Evolutionary conservation across 2,888 invertebrate genomes (phyloP).

Genomic region (Amblyteles armatorius): DNA sequence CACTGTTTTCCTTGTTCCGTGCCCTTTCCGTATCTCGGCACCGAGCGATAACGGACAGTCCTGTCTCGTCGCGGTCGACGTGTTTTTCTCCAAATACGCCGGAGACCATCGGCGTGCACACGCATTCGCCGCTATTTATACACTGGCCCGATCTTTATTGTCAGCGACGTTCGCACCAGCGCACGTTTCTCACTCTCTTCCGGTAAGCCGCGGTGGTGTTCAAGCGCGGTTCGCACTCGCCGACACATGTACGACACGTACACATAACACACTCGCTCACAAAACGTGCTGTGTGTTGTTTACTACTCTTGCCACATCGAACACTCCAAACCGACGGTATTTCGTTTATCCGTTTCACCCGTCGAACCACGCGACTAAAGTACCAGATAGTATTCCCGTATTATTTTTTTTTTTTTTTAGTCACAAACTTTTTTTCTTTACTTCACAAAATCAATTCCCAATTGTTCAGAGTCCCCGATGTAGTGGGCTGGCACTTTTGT

Average conservation of each 20-base stretch:
- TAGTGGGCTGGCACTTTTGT: constrained; percentile 44
- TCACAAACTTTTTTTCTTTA: neutral
- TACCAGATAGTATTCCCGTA: neutral
- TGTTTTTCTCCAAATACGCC: neutral
- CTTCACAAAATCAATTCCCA: constrained; percentile 30
- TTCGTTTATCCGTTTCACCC: constrained; percentile 38
- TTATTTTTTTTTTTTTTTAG: neutral
- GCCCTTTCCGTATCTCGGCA: neutral
- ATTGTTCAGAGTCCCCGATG: too few species aligned
- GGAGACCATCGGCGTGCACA: neutral
- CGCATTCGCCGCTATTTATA: neutral
- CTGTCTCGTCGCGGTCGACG: neutral
- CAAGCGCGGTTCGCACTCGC: constrained; percentile 2
- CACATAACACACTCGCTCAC: neutral
- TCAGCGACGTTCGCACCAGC: constrained; percentile 3
- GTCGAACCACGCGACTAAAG: neutral
- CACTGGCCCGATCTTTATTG: neutral
- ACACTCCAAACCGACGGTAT: constrained; percentile 7
- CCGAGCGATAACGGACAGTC: neutral
- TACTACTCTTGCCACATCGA: constrained; percentile 14
- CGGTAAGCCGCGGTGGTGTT: constrained; percentile 7
- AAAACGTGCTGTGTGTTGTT: constrained; percentile 9
- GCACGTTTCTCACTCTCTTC: constrained; percentile 33
- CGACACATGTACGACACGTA: constrained; percentile 11
- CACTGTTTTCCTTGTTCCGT: neutral